Base-by-base conservation (phyloP, 2,797 vertebrate species). In the Enteromius radiatus region DNA sequence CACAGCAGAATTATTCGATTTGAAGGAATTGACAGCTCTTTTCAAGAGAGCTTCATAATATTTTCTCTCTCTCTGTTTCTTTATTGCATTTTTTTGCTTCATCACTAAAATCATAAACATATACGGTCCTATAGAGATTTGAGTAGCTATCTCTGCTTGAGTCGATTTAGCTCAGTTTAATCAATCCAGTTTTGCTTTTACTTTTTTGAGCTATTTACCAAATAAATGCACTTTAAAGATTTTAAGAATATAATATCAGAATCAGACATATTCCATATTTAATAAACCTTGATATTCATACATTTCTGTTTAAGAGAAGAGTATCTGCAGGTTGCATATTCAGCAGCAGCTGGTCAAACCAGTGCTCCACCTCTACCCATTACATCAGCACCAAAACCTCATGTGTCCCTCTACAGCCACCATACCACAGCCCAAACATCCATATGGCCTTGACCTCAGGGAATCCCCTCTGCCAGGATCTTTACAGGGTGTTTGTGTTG, bases 381-480 rank as follows among this genome's bases (percentile, higher is more conserved):
- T 69, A 71, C 63, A 73, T 70, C 78, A 36, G 28, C 9, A 63
- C 74, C 38, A 9, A 33, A 81, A 56, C 61, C 78, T 78, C 79
- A 74, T 76, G 75, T 52, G 79, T 84, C 79, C 79, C 75, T 79
- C 23, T 70, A 56, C 52, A 79, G 75, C 70, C 81, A 65, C 81
- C 26, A 3, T 74, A 65, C 69, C 56, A 31, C 64, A 36, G 54
- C 76, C 82, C 65, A 67, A 80, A 85, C n/a, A 71, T 79, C 86
- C 86, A 86, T 87, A 84, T 87, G 82, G 79, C 75, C 52, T 70
- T 59, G 59, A 87, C 82, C 84, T 76, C 2, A 52, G 82, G 86
- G 84, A 64, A 82, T 74, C 70, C 31, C 38, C 71, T 67, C 69
- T 65, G 84, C 69, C 76, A 82, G 79, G 41, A 59, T 52, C 52